A percentile compares a stretch with the other conserved stretches of the same genome.
phyloP scores from a whole-genome alignment of 1,140 invertebrate species.

The Apis cerana region DNA sequence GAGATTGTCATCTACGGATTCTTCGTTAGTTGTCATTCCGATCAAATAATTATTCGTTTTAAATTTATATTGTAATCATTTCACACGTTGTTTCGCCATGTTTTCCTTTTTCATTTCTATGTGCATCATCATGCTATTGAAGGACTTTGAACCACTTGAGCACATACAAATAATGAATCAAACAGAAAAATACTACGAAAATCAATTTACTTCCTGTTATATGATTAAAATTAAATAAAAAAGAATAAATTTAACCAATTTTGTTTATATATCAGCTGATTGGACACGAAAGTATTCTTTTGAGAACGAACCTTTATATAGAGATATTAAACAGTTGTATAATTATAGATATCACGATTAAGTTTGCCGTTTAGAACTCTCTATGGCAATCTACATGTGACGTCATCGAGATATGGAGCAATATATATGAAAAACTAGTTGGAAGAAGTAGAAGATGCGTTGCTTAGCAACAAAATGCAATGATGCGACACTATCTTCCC shows the following conservation, averaged over 20 bases:
- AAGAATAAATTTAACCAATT: background rate
- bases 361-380: too few relatives aligned
- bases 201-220: constrained; percentile 17
- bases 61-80: constrained; percentile 38
- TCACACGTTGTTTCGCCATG: constrained; percentile 14
- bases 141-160: constrained; percentile 23
- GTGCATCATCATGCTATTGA: constrained; percentile 18
- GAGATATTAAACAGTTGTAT: background rate
- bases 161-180: constrained; percentile 5
- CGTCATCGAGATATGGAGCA: too few relatives aligned
- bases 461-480: too few relatives aligned
- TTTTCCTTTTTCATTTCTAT: constrained; percentile 9
- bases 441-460: too few relatives aligned
- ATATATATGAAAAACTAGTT: too few relatives aligned
- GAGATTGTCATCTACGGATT: constrained; percentile 36
- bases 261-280: constrained; percentile 17
- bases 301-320: background rate
- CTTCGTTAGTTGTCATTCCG: constrained; percentile 44
- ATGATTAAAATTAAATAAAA: background rate
- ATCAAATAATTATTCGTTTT: constrained; percentile 10
- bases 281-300: background rate
- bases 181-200: constrained; percentile 1
- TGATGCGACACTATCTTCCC: too few relatives aligned
- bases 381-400: too few relatives aligned
- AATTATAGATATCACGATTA: too few relatives aligned